Conservation (phyloP, 2,888 invertebrate genomes). For the Glomeris marginata region DNA sequence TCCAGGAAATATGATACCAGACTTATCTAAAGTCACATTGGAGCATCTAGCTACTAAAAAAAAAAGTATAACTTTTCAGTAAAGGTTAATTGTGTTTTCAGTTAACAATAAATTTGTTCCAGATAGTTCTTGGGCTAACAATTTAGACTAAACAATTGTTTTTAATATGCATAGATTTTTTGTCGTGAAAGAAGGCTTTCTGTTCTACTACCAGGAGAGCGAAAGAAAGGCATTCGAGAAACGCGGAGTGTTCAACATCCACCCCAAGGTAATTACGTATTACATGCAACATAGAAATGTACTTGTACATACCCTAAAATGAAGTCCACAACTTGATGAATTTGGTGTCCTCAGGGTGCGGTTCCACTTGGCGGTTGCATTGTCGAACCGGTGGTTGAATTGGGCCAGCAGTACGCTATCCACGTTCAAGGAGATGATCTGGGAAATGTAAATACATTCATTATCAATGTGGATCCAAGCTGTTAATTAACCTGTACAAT, state of each 20-base stretch:
- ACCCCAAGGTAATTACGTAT: constrained; percentile 26
- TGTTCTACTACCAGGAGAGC: constrained; percentile 31
- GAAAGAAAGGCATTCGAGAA: constrained; percentile 28
- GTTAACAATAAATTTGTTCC: background rate
- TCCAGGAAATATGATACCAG: no score
- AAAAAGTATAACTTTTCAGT: no score
- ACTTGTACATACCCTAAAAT: background rate
- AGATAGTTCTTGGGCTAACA: background rate
- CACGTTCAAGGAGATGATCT: constrained; percentile 18
- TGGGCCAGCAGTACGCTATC: constrained; percentile 19
- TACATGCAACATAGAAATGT: constrained; percentile 15
- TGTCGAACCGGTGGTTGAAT: constrained; percentile 20
- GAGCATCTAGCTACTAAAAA: no score
- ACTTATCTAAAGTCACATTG: no score
- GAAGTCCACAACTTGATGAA: background rate
- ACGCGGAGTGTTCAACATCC: constrained; percentile 26
- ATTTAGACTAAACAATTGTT: background rate
- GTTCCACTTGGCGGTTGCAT: constrained; percentile 26
- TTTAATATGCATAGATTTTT: constrained; percentile 27
- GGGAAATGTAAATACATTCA: constrained; percentile 22
- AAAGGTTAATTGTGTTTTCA: no score
- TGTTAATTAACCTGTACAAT: background rate
- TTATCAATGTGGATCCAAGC: background rate
- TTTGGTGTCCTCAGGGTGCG: constrained; percentile 19
- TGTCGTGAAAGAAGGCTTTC: constrained; percentile 34